Evolutionary conservation across 2,888 invertebrate genomes (phyloP).

Genomic region (Noctua janthina): DNA sequence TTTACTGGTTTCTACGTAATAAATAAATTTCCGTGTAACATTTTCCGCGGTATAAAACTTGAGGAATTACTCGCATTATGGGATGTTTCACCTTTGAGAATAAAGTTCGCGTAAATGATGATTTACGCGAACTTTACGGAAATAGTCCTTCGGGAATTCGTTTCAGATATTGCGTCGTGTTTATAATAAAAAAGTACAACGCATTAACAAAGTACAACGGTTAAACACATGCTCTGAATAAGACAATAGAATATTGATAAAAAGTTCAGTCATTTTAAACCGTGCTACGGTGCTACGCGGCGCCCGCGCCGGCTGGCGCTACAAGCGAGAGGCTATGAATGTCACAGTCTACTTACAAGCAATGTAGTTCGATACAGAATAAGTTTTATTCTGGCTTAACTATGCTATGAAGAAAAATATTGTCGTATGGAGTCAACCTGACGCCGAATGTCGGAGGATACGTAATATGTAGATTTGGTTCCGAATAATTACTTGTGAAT

Average conservation of each 20-base stretch:
- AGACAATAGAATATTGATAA: neutral
- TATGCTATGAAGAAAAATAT: neutral
- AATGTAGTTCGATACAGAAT: neutral
- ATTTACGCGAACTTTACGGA: no score
- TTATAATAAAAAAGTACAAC: neutral
- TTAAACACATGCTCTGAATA: neutral
- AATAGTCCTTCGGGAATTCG: neutral
- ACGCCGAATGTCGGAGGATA: neutral
- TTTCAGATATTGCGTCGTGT: neutral
- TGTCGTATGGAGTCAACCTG: neutral
- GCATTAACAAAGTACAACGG: neutral
- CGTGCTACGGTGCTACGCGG: neutral
- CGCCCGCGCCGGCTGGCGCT: neutral
- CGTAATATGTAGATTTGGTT: neutral
- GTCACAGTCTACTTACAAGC: neutral
- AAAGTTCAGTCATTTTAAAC: no score
- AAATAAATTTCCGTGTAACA: slow-evolving; percentile 28
- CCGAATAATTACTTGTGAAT: neutral
- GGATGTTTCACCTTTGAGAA: slow-evolving; percentile 37
- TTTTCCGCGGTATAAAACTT: slow-evolving; percentile 41
- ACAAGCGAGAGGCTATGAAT: neutral
- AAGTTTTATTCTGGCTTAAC: neutral
- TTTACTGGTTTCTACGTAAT: slow-evolving; percentile 46
- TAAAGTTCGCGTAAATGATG: slow-evolving; percentile 29
- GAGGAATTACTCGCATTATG: slow-evolving; percentile 15